phyloP scores from a whole-genome alignment of 2,113 vertebrate genomes.

The Plectropomus leopardus region DNA sequence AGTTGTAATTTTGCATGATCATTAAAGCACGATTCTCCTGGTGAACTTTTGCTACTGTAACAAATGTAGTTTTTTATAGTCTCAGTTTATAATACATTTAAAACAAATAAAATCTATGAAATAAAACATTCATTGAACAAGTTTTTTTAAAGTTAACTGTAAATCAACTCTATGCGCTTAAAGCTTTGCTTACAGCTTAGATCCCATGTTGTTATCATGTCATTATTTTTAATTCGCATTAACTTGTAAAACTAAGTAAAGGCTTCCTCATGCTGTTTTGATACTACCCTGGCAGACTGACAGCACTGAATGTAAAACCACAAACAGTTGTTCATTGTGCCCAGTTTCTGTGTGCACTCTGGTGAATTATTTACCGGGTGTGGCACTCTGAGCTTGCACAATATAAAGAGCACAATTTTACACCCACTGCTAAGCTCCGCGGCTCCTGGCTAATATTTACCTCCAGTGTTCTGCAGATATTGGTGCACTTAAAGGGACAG shows the following conservation, averaged over 20 bases:
- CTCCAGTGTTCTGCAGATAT: neutral
- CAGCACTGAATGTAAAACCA: neutral
- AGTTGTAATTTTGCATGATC: slow-evolving; percentile 14
- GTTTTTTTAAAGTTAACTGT: neutral
- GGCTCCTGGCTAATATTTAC: slow-evolving; percentile 29
- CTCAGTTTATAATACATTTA: slow-evolving; percentile 2
- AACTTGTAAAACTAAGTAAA: slow-evolving; percentile 9
- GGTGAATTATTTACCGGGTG: slow-evolving; percentile 75
- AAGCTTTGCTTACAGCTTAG: neutral
- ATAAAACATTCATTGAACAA: neutral
- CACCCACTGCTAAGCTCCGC: neutral
- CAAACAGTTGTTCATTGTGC: neutral
- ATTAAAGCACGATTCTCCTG: slow-evolving; percentile 13
- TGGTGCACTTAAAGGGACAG: neutral
- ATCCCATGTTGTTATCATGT: neutral
- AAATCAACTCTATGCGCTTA: neutral
- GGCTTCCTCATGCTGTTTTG: neutral
- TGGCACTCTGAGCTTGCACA: slow-evolving; percentile 31
- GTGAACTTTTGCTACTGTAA: neutral
- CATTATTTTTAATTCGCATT: neutral
- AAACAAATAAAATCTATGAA: neutral
- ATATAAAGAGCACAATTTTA: neutral
- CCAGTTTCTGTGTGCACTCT: neutral
- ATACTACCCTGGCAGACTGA: neutral
- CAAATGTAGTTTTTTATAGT: neutral